Evolutionary conservation across 2,888 invertebrate species (phyloP), one percentile per base, ranked within the genome.

Genomic region (Anorthoa munda): DNA sequence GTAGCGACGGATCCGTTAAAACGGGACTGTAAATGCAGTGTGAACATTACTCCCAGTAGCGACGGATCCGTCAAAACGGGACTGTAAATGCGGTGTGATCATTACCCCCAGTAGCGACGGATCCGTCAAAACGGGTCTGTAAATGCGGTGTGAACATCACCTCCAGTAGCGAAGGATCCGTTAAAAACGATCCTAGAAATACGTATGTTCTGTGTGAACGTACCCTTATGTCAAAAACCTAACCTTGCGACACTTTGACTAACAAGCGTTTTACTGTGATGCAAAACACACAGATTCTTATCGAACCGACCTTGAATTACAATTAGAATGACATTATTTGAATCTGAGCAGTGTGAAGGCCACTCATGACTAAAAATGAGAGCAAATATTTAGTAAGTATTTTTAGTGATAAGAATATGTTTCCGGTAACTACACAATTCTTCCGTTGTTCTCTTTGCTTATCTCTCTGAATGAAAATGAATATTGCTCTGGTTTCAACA

Each of bases 221-320:
- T 9, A 39, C 9, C 39, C 39, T 39, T 26, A 46, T 59, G 69
- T 67, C 51, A 53, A 73, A 71, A 69, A 21, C 1, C 13, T 12
- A 51, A 55, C 72, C 79, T 79, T 76, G 70, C 48, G 26, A 66
- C 23, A 70, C n/a, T 69, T 75, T 60, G 21, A 55, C 23, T 39
- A 64, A 66, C 51, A 31, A 66, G 48, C 48, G 71, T 72, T 74
- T 68, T 12, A 67, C 50, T 18, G 48, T 82, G 26, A 74, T 68
- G 63, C 18, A 63, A 75, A 75, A 59, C 64, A 71, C 12, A 63
- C 70, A 64, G 68, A 80, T 81, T 75, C 46, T 71, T 80, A 82
- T 84, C 82, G 50, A 0, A 2, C 1, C 3, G 53, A 65, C 80
- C 82, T 80, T 80, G 84, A 80, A 73, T 70, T n/a, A 69, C 48